Evolutionary conservation across 2,888 invertebrate genomes (phyloP).

Genomic region (Pollenia griseotomentosa): DNA sequence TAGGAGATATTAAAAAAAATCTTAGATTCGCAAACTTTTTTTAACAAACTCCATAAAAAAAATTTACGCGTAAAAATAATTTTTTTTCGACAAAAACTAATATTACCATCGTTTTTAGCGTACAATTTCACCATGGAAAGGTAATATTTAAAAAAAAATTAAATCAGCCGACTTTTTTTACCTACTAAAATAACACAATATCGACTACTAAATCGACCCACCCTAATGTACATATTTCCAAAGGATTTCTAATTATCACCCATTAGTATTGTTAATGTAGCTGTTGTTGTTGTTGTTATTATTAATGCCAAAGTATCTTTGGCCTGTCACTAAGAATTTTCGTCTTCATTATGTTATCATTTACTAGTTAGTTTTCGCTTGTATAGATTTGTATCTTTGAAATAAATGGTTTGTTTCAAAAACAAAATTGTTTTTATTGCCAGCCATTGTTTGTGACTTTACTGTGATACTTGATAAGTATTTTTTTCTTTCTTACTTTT

Average conservation of each 20-base stretch:
- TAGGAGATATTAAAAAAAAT: no score
- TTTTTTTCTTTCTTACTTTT: no score
- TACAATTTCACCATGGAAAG: no score
- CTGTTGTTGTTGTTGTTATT: not conserved
- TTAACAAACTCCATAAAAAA: no score
- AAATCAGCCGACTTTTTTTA: no score
- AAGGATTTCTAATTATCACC: conserved; percentile 50
- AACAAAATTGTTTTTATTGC: conserved; percentile 4
- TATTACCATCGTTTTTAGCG: no score
- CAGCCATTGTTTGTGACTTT: not conserved
- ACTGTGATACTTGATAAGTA: conserved; percentile 29
- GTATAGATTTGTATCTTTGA: not conserved
- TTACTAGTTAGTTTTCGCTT: not conserved
- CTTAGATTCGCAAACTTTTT: no score
- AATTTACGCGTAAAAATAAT: no score
- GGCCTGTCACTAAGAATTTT: conserved; percentile 38
- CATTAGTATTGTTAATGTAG: conserved; percentile 23
- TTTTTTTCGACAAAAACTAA: no score
- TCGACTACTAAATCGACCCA: no score
- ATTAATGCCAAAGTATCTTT: conserved; percentile 14
- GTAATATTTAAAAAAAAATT: no score
- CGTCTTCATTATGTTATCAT: conserved; percentile 1
- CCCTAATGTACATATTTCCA: not conserved
- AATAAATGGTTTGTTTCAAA: conserved; percentile 30
- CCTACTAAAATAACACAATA: no score